Evolutionary conservation across 2,797 vertebrate species (phyloP), one percentile per base, ranked within the genome.

Genomic region (Hozukius guyotensis): DNA sequence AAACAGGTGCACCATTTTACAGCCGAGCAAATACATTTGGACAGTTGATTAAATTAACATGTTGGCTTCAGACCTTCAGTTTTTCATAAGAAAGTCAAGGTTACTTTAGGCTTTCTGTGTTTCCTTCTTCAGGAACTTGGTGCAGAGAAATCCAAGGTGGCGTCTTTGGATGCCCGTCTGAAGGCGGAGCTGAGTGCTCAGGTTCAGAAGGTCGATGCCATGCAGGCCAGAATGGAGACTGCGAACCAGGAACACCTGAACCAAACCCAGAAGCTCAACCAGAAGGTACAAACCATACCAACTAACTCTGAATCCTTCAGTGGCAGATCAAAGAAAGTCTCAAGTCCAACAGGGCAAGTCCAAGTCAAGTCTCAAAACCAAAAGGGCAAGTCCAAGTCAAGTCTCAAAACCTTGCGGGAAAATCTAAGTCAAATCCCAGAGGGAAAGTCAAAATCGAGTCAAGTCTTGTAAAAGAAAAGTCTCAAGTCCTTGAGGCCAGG

Each of bases 191-290:
- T 97, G 16, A 86, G 92, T 0, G 32, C 94, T 3, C 93, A 87
- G 0, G 94, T 96, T 27, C 94, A 95, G 82, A 97, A 97, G 85
- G 89, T 95, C 0, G 14, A 78, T 0, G 94, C 95, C 0, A 78
- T 97, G 75, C 95, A 96, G 89, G 92, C 95, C 0, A 95, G 94
- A n/a, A 97, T 97, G 96, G 94, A 98, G 91, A 94, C 96, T 34
- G 95, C 95, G 77, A 96, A 96, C 85, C 94, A 95, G 78, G 96
- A 97, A 56, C 97, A 98, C 0, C 6, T 96, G 72, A 94, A 89
- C 0, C 95, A 96, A 70, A 96, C 92, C 0, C 96, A 98, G 84
- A 95, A 97, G 91, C 94, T 97, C 66, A 97, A 97, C 87, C 90
- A 94, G 90, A 97, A 97, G 97, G 97, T 97, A 11, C 11, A 36